Evolutionary conservation across 2,113 vertebrate genomes (phyloP), one percentile per base, ranked within the genome.

Genomic region (Kryptolebias marmoratus): DNA sequence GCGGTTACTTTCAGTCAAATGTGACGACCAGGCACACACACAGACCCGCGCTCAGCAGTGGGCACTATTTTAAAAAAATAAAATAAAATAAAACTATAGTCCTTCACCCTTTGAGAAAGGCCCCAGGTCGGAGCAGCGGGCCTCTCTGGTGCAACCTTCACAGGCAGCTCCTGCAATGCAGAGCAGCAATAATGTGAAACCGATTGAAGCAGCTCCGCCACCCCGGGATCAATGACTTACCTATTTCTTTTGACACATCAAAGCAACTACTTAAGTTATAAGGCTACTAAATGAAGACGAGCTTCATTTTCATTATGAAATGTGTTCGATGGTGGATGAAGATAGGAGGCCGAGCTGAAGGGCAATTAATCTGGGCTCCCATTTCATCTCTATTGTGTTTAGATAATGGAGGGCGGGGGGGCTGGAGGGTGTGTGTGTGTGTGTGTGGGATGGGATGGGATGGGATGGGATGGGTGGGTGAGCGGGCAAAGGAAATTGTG

Each of bases 361-460:
- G 75, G 83, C 80, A 85, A 84, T 90, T 86, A 88, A 87, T 88
- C 69, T 53, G 62, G 78, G 61, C 22, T 68, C 80, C 78, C 78
- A 83, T 89, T 90, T 89, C 84, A 87, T 86, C 77, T 82, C 68
- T 77, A 77, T 82, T 80, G 81, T 83, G 80, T 82, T 83, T 71
- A 66, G 83, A 84, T 84, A 91, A 90, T 85, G 64, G 83, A 77
- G 83, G 87, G 47, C 30, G 32, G 75, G 73, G 73, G 73, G 73
- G 81, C 72, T 83, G 81, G 74, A 68, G 27, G 53, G 64, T 79
- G 87, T 67, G 69, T 65, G 68, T 32, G 56, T 63, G 78, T 86
- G 69, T 69, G 68, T 65, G 49, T 15, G 79, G n/a, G n/a, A n/a
- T 67, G 71, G 54, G 77, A 62, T 64, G 11, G 71, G 48, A 70